Conservation (phyloP, 2,797 vertebrate species). For the Lepidocolaptes lacrymiger region DNA sequence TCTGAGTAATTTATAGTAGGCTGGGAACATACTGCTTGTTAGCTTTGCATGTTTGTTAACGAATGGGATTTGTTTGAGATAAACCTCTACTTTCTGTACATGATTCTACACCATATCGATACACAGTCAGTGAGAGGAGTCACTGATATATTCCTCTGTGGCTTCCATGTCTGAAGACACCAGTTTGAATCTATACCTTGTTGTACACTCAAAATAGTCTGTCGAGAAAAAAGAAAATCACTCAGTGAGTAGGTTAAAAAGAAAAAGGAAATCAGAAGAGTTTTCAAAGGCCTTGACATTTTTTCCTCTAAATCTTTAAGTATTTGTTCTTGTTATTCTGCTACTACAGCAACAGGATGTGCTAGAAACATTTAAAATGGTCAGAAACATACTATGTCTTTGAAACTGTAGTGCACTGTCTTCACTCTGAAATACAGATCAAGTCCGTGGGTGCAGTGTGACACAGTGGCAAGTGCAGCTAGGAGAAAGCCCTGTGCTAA, state of each 20-base stretch:
- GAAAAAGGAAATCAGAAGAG: background rate
- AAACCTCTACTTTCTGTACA: background rate
- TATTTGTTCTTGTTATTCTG: background rate
- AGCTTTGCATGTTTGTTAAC: background rate
- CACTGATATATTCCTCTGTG: background rate
- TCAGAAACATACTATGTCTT: background rate
- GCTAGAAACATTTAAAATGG: constrained; percentile 20
- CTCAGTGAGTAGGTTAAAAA: background rate
- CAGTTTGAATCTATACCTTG: background rate
- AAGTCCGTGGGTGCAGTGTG: background rate
- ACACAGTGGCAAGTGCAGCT: background rate
- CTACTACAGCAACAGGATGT: background rate
- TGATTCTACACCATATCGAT: background rate
- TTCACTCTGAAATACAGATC: background rate
- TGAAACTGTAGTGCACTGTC: background rate
- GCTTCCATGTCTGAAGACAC: background rate
- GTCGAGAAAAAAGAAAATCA: background rate
- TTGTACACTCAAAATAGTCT: background rate
- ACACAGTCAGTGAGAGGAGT: constrained; percentile 2
- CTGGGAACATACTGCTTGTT: background rate
- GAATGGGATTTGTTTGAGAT: background rate
- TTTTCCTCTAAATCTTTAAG: background rate
- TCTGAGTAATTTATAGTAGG: constrained; percentile 30
- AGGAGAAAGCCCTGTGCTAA: background rate
- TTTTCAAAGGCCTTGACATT: constrained; percentile 17